Base-by-base conservation (phyloP, 2,888 invertebrate genomes). In the Mesochorus sp. region DNA sequence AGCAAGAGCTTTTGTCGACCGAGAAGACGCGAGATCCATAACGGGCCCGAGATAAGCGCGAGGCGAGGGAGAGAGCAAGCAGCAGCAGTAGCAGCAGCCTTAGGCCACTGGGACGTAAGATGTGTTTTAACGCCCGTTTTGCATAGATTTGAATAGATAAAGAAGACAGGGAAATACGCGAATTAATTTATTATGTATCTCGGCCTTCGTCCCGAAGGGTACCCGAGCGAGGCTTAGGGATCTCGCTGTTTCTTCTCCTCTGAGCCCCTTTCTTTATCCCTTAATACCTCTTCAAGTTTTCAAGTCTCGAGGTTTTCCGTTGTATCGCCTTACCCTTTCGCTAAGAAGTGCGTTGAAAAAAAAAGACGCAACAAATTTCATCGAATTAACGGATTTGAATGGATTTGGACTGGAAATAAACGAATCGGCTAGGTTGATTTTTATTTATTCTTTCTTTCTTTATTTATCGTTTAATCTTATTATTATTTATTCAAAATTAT, bases 71-170 rank as follows among this genome's bases (percentile, higher is more conserved):
- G 72, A 72, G 72, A 61, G 77, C 62, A 80, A 83, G 85, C 84
- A 80, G 67, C 68, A 80, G 70, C 66, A 51, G 66, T 53, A 28
- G 26, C 39, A 28, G 37, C 24, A 47, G 81, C 59, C 31, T 31
- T 31, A 81, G 78, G 84, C 82, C 84, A 85, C 80, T 84, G 85
- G 86, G 64, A 28, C 39, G 44, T 14, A 10, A 24, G 39, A 70
- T 74, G 86, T 88, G 86, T 90, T 90, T 89, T 88, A 90, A 89
- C 89, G 87, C 87, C 87, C 89, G 87, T 88, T 91, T 90, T 90
- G 90, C 90, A 91, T 91, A 90, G 90, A 91, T 91, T 90, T 90
- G 89, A 91, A 90, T 91, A 90, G 90, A 90, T 90, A 90, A 90
- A 86, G 85, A 85, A 84, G 85, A 84, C 86, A 83, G 84, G 86